Conservation (phyloP, 2,797 vertebrate genomes). For the Antrozous pallidus region DNA sequence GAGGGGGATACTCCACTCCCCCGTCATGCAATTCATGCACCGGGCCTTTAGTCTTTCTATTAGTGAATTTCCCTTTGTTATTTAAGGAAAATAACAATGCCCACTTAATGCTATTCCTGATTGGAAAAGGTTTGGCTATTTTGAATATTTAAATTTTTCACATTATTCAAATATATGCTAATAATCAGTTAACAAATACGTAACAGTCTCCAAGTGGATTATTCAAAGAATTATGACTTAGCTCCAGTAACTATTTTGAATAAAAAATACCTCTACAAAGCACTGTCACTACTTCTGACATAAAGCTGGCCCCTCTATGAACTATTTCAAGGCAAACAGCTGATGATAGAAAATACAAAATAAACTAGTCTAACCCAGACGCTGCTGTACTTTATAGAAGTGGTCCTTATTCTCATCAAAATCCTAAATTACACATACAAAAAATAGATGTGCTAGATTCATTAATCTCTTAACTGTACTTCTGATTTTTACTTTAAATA, state of each 20-base stretch:
- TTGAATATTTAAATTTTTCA: background rate
- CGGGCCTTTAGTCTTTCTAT: background rate
- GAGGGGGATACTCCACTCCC: no score
- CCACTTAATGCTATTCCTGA: background rate
- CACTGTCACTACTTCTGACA: background rate
- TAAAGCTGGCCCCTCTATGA: no score
- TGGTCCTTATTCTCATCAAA: background rate
- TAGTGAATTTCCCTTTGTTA: background rate
- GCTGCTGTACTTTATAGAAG: background rate
- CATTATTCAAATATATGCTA: background rate
- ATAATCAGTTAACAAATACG: background rate
- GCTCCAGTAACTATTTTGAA: background rate
- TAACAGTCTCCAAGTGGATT: background rate
- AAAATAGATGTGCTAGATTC: background rate
- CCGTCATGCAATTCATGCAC: no score
- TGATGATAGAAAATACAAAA: background rate
- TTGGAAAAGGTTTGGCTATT: background rate
- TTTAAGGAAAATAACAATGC: background rate
- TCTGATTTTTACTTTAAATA: background rate
- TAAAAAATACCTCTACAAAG: background rate
- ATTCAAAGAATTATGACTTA: conserved; percentile 31
- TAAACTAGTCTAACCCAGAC: background rate
- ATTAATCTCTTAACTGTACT: background rate
- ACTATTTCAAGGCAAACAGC: no score
- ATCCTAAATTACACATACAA: background rate